Conservation (phyloP, 1,140 invertebrate genomes). For the Anastrepha obliqua region DNA sequence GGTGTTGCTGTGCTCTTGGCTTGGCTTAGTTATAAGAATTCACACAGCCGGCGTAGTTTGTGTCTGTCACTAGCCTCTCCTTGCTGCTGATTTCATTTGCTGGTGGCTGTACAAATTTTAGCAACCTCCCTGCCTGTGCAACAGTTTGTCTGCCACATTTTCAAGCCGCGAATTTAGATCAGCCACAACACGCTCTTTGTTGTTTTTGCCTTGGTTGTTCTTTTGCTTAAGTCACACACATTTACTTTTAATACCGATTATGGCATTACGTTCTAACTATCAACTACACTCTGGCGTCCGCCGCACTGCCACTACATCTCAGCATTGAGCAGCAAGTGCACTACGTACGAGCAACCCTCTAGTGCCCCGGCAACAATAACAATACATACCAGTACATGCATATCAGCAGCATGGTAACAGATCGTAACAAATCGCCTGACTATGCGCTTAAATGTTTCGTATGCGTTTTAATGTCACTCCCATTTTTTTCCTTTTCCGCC, state of each 20-base stretch:
- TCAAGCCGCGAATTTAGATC: neutral
- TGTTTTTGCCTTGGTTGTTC: neutral
- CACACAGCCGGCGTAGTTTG: no score
- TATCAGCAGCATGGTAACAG: neutral
- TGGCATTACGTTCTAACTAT: neutral
- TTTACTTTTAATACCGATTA: neutral
- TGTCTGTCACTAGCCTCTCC: no score
- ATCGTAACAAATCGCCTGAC: conserved; percentile 47
- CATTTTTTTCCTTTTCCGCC: neutral
- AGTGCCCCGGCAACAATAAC: neutral
- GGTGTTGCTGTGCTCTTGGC: no score
- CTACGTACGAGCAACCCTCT: neutral
- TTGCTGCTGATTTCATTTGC: no score
- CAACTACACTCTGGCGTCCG: neutral
- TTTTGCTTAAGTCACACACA: neutral
- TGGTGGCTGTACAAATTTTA: no score
- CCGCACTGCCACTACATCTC: neutral
- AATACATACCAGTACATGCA: neutral
- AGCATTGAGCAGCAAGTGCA: neutral
- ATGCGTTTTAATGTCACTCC: conserved; percentile 11
- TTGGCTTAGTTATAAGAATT: no score
- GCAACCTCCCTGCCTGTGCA: neutral
- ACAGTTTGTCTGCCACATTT: neutral
- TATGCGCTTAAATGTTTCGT: conserved; percentile 55
- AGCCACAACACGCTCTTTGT: neutral